Conservation (phyloP, 2,113 vertebrate species). For the Murina feae region DNA sequence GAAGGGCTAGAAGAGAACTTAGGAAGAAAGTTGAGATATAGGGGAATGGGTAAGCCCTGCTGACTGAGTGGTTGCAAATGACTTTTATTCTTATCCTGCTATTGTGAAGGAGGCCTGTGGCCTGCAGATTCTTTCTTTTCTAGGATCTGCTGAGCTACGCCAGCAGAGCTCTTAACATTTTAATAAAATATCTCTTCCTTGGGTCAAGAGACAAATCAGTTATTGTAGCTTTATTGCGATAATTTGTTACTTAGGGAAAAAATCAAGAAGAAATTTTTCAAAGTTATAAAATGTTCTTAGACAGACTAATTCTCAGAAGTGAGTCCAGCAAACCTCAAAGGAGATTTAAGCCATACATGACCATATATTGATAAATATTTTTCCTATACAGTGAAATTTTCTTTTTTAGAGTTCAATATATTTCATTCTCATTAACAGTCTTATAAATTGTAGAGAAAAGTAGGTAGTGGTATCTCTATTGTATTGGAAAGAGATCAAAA, state of each 20-base stretch:
- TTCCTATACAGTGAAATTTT: neutral
- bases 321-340: neutral
- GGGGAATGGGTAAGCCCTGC: neutral
- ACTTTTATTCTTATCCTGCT: neutral
- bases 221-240: neutral
- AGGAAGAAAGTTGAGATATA: neutral
- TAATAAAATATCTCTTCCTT: conserved; percentile 34
- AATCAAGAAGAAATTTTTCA: conserved; percentile 31
- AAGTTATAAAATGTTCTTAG: conserved; percentile 4
- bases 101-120: neutral
- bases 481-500: neutral
- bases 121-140: neutral
- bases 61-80: neutral
- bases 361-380: neutral
- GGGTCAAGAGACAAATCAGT: neutral
- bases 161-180: neutral
- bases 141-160: neutral
- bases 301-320: neutral
- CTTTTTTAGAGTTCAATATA: neutral
- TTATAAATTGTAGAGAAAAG: neutral
- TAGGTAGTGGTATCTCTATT: neutral
- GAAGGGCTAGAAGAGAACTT: neutral
- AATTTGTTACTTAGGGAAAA: conserved; percentile 25
- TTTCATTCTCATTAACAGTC: conserved; percentile 41
- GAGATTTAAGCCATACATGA: neutral